Evolutionary conservation across 2,797 vertebrate genomes (phyloP).

Genomic region (Microtus agrestis): DNA sequence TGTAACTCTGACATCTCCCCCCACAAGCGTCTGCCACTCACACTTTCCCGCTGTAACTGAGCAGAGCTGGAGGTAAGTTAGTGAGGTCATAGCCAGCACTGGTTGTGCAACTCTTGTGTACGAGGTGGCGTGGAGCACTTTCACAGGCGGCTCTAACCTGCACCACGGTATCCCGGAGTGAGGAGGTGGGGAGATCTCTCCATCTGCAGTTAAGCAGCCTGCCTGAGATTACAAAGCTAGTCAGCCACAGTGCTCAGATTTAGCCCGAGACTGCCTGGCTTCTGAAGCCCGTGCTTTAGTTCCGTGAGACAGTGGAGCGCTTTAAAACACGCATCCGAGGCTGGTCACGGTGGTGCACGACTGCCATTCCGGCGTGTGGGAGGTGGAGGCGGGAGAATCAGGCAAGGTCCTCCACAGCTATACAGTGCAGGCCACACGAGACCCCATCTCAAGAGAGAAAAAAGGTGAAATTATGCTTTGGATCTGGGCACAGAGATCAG

Average conservation of each 20-base stretch:
- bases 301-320: conserved; percentile 34
- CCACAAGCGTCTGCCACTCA: neutral
- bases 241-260: conserved; percentile 31
- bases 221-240: neutral
- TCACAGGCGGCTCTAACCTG: conserved; percentile 17
- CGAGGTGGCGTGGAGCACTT: neutral
- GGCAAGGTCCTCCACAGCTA: neutral
- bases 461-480: conserved; percentile 40
- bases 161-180: neutral
- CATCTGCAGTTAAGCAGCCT: conserved; percentile 36
- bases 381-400: neutral
- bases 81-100: neutral
- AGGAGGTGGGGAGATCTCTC: conserved; percentile 52
- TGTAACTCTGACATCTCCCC: conserved; percentile 42
- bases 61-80: conserved; percentile 45
- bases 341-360: too few relatives aligned
- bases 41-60: conserved; percentile 6
- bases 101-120: conserved; percentile 34
- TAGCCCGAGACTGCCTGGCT: neutral
- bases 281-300: conserved; percentile 49
- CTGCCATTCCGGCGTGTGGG: neutral
- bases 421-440: neutral
- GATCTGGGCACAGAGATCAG: neutral
- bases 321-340: neutral
- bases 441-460: neutral